Evolutionary conservation across 2,888 invertebrate genomes (phyloP).

Genomic region (Neuroscelio doddi): DNA sequence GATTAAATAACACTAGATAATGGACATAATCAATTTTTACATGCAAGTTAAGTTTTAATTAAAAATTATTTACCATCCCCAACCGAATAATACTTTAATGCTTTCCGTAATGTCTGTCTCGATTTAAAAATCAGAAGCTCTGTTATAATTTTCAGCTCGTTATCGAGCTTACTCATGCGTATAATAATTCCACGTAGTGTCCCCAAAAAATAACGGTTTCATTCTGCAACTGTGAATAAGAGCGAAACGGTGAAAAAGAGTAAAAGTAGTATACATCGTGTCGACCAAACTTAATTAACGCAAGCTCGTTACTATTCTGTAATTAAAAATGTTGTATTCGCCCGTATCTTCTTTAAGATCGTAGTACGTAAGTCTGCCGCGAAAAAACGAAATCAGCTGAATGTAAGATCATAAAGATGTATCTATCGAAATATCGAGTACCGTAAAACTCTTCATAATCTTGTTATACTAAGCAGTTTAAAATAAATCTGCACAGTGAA

Average conservation of each 20-base stretch:
- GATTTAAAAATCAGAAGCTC: too few species aligned
- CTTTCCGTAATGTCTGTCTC: too few species aligned
- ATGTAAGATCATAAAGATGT: background rate
- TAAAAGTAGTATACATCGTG: background rate
- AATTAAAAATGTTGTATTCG: conserved; percentile 5
- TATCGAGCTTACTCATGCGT: too few species aligned
- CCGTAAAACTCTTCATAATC: too few species aligned
- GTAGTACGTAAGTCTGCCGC: conserved; percentile 1
- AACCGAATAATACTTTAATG: too few species aligned
- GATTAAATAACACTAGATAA: too few species aligned
- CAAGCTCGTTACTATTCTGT: conserved; percentile 8
- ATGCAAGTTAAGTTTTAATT: too few species aligned
- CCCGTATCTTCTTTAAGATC: conserved; percentile 3
- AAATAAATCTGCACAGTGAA: too few species aligned
- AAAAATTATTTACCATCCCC: background rate
- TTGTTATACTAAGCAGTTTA: too few species aligned
- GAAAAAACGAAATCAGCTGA: background rate
- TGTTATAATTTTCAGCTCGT: too few species aligned
- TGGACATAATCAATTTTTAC: too few species aligned
- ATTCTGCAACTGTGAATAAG: background rate
- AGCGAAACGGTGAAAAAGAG: background rate
- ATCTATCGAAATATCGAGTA: too few species aligned
- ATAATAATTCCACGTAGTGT: background rate
- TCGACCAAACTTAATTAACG: conserved; percentile 4
- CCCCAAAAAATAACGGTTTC: conserved; percentile 8